Conservation (phyloP, 2,888 invertebrate genomes). For the Heliconius sara region DNA sequence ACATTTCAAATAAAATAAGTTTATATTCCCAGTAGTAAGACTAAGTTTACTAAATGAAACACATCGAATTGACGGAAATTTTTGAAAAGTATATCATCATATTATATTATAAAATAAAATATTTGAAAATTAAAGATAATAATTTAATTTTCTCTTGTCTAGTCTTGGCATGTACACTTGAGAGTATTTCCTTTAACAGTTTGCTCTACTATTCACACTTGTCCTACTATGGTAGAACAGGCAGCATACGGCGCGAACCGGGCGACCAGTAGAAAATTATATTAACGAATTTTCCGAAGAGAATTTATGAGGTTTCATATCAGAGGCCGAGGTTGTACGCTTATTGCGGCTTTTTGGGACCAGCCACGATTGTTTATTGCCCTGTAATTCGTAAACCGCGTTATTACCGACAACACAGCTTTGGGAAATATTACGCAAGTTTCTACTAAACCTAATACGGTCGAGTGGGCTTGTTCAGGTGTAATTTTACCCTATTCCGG, state of each 20-base stretch:
- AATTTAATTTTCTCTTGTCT: not conserved
- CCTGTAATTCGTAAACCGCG: constrained; percentile 20
- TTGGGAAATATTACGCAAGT: constrained; percentile 6
- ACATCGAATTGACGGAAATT: too few relatives aligned
- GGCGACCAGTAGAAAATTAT: constrained; percentile 6
- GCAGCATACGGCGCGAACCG: not conserved
- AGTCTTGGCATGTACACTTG: not conserved
- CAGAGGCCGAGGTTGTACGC: constrained; percentile 23
- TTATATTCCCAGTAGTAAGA: too few relatives aligned
- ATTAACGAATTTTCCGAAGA: constrained; percentile 26
- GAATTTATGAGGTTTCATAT: constrained; percentile 29
- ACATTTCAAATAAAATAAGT: too few relatives aligned
- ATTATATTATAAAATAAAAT: too few relatives aligned
- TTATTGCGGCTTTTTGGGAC: constrained; percentile 23
- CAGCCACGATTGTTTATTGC: constrained; percentile 24
- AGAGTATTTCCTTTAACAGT: not conserved
- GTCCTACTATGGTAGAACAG: too few relatives aligned
- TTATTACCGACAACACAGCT: constrained; percentile 18
- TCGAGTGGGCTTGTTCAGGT: not conserved
- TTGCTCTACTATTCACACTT: not conserved
- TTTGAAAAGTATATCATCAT: too few relatives aligned
- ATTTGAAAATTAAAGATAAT: too few relatives aligned
- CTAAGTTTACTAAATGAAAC: too few relatives aligned
- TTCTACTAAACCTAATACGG: constrained; percentile 6
- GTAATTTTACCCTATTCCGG: not conserved